Percentiles rank a stretch among this genome's conserved stretches.
Conservation (phyloP, 2,888 invertebrate species). For the Oxytorus armatus region DNA sequence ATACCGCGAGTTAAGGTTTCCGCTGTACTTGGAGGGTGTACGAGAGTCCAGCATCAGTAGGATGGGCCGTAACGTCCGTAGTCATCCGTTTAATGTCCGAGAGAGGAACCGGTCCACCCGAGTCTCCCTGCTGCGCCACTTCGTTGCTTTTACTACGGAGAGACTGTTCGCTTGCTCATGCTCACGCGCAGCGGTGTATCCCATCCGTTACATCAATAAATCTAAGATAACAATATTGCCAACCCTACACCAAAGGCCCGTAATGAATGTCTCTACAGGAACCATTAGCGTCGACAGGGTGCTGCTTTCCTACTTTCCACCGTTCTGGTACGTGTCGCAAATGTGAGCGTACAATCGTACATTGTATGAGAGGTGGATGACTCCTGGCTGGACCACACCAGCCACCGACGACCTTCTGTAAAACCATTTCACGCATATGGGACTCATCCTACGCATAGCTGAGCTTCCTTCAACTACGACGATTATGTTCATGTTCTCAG, state of each 20-base stretch:
- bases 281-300: constrained; percentile 81
- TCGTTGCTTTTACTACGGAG: constrained; percentile 44
- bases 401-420: constrained; percentile 69
- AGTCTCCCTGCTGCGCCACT: constrained; percentile 53
- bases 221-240: constrained; percentile 84
- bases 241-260: constrained; percentile 75
- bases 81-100: constrained; percentile 79
- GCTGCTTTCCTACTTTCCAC: constrained; percentile 62
- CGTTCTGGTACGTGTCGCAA: constrained; percentile 53
- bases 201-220: constrained; percentile 84
- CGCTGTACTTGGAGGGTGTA: background rate
- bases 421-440: constrained; percentile 82
- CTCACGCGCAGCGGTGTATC: constrained; percentile 79
- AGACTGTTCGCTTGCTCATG: constrained; percentile 70
- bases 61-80: constrained; percentile 40
- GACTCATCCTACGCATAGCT: constrained; percentile 71
- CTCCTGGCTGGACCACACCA: constrained; percentile 33
- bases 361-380: constrained; percentile 16
- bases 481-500: constrained; percentile 8
- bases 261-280: constrained; percentile 84
- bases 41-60: constrained; percentile 22
- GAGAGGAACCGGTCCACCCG: constrained; percentile 69
- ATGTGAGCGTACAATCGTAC: constrained; percentile 56
- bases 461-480: constrained; percentile 7
- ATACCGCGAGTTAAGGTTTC: constrained; percentile 37